These are phyloP conservation scores for Passerculus sandwichensis DNA, from an alignment of 2,797 vertebrate species.

Conservation along the genomic window DNA sequence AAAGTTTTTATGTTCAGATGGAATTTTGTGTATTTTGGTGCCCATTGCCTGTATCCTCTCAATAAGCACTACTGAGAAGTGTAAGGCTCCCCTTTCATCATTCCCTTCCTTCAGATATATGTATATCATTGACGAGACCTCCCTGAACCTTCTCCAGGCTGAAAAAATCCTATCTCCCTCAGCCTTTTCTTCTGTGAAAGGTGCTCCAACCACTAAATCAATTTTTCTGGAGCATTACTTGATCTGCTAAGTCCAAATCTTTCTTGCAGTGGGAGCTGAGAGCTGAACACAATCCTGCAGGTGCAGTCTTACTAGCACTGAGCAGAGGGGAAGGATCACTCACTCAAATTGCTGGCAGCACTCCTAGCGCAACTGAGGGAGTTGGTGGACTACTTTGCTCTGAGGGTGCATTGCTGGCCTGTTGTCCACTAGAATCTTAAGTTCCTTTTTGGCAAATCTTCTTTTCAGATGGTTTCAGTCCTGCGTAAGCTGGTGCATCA, in stretches of 20 bases:
- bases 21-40: neutral
- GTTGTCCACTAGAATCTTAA: neutral
- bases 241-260: neutral
- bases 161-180: neutral
- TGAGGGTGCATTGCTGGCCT: neutral
- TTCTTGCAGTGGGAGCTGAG: neutral
- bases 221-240: neutral
- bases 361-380: accelerated
- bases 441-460: neutral
- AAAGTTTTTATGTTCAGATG: neutral
- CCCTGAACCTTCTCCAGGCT: neutral
- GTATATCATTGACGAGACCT: neutral
- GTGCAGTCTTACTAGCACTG: neutral
- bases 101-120: neutral
- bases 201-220: neutral
- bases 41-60: neutral
- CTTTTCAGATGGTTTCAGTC: neutral
- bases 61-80: neutral
- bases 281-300: neutral
- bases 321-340: neutral
- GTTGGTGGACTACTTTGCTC: neutral
- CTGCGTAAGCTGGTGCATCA: neutral
- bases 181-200: neutral
- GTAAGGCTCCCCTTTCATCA: neutral
- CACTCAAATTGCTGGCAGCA: neutral